Percentiles rank a stretch among this genome's conserved stretches.
phyloP scores from a whole-genome alignment of 2,888 invertebrate species.

The Tetranychus piercei region DNA sequence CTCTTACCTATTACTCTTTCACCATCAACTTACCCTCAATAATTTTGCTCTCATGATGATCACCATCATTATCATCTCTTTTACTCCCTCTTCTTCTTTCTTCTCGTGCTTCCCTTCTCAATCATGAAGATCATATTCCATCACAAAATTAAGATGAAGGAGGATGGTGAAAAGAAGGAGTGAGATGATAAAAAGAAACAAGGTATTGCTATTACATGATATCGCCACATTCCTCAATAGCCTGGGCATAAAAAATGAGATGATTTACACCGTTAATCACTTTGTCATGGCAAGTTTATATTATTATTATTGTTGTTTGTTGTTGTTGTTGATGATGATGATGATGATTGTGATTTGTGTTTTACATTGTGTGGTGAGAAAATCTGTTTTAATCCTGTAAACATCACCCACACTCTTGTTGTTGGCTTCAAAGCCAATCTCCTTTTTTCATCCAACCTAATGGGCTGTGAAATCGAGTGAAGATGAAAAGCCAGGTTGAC shows the following conservation, averaged over 20 bases:
- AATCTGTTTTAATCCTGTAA: slow-evolving; percentile 19
- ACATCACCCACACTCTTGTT: slow-evolving; percentile 14
- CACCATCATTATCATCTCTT: slow-evolving; percentile 2
- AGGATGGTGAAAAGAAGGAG: not conserved
- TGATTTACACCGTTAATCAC: slow-evolving; percentile 1
- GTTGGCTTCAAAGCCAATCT: not conserved
- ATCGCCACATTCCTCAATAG: too few species aligned
- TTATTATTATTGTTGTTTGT: not conserved
- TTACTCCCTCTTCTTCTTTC: slow-evolving; percentile 3
- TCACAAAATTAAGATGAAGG: not conserved
- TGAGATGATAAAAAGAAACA: not conserved
- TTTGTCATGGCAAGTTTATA: not conserved
- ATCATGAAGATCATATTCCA: not conserved
- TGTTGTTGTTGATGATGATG: not conserved
- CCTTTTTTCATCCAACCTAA: not conserved
- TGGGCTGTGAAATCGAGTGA: not conserved
- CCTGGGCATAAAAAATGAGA: not conserved
- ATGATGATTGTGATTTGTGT: not conserved
- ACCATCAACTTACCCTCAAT: not conserved
- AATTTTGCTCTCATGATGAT: not conserved
- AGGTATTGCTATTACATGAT: not conserved
- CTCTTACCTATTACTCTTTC: not conserved
- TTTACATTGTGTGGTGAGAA: slow-evolving; percentile 21
- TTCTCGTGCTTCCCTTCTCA: not conserved
- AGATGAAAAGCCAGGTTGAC: not conserved